Evolutionary conservation across 1,140 invertebrate genomes (phyloP).

Genomic region (Tigriopus japonicus): DNA sequence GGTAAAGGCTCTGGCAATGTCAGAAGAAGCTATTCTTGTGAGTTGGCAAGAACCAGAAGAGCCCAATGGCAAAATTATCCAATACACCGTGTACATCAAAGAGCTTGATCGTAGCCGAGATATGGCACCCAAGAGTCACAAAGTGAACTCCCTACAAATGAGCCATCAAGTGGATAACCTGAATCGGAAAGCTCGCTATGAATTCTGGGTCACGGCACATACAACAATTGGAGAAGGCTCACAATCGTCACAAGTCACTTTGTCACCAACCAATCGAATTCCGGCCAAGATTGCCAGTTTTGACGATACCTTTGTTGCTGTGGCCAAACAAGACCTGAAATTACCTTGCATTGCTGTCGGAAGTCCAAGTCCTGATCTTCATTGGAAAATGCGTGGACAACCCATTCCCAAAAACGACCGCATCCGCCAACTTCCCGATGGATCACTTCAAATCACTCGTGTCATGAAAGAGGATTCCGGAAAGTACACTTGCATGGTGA

Average conservation of each 20-base stretch:
- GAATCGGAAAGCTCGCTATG: conserved; percentile 57
- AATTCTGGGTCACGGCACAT: conserved; percentile 85
- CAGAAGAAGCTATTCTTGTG: conserved; percentile 67
- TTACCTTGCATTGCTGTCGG: conserved; percentile 77
- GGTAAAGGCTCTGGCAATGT: conserved; percentile 80
- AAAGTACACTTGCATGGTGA: conserved; percentile 61
- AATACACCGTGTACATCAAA: conserved; percentile 80
- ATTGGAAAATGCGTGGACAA: conserved; percentile 42
- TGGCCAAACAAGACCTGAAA: conserved; percentile 74
- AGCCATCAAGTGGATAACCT: conserved; percentile 65
- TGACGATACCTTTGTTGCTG: conserved; percentile 68
- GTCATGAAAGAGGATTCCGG: conserved; percentile 72
- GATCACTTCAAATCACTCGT: conserved; percentile 68
- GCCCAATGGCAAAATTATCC: conserved; percentile 76
- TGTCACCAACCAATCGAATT: conserved; percentile 59
- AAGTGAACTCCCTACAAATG: conserved; percentile 31
- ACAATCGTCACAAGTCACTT: conserved; percentile 58
- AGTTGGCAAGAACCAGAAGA: conserved; percentile 79
- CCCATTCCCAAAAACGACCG: conserved; percentile 48
- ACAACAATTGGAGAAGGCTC: conserved; percentile 82
- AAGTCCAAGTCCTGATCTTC: conserved; percentile 62
- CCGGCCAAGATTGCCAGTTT: conserved; percentile 82
- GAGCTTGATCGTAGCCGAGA: conserved; percentile 27
- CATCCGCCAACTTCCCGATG: conserved; percentile 61
- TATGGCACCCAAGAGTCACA: conserved; percentile 2